Evolutionary conservation across 2,888 invertebrate species (phyloP), one percentile per base, ranked within the genome.

Genomic region (Vanessa cardui): DNA sequence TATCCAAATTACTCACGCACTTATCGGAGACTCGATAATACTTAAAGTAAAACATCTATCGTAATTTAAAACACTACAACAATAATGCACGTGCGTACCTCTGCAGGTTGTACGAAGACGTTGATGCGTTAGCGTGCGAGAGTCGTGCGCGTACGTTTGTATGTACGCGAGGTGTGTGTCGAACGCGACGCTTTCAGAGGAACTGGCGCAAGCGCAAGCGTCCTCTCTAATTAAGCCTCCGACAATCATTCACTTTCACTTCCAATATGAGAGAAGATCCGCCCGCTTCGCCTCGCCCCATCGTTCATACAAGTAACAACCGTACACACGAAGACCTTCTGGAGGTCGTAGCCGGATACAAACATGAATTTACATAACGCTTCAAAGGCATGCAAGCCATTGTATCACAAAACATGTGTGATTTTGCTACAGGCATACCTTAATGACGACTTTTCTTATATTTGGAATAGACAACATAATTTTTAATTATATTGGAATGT

Each of bases 171-270:
- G 77, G 79, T 84, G 90, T 81, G 87, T 81, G 85, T 78, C 74
- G 75, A 76, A 82, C 87, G 89, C 90, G 89, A 75, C 84, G 86
- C 82, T 78, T 83, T 82, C 85, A 81, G 88, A 86, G 87, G 87
- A 87, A 92, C 92, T 92, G 89, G 82, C 88, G 86, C 87, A 83
- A 82, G 81, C 87, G 83, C 86, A 80, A 82, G 83, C 83, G 88
- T 90, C 89, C 88, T 92, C 92, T 92, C 90, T 92, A 92, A 92
- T 92, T 92, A 92, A 92, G 90, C 86, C 90, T 90, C 88, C 81
- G 88, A 85, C 88, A 90, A 90, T 92, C 92, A 90, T 90, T 92
- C 90, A 92, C 92, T 92, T 92, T 92, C 92, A 92, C 92, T 92
- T 92, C 90, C 87, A 91, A 89, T 87, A 85, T 80, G 81, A 86